These are phyloP conservation scores for Noctua pronuba DNA, from an alignment of 2,888 invertebrate genomes.

Conservation along the genomic window DNA sequence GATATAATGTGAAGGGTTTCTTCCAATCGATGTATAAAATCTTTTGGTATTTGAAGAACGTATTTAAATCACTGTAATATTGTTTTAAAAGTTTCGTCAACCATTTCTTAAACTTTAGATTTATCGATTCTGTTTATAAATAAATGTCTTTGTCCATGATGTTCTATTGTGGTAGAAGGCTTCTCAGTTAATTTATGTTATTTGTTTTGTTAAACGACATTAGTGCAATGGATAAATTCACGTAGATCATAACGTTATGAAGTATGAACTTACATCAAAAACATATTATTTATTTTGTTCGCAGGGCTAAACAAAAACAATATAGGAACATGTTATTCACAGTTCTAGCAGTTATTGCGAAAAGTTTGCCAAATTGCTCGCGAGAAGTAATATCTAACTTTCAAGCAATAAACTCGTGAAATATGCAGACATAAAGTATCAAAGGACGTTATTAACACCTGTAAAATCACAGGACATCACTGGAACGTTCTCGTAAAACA, in stretches of 20 bases:
- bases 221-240: not conserved
- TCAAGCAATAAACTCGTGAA: not conserved
- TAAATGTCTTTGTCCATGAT: not conserved
- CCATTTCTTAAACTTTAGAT: not conserved
- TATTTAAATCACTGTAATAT: not conserved
- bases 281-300: not conserved
- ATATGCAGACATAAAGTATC: conserved; percentile 10
- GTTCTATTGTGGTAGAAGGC: not conserved
- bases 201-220: not conserved
- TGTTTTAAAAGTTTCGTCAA: not conserved
- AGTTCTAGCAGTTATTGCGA: not conserved
- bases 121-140: not conserved
- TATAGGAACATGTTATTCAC: not conserved
- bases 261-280: not conserved
- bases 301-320: not conserved
- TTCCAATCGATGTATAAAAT: not conserved
- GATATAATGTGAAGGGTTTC: not conserved
- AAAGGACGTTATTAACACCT: conserved; percentile 16
- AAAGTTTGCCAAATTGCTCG: conserved; percentile 1
- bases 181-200: not conserved
- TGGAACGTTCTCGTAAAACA: conserved; percentile 27
- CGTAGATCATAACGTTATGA: not conserved
- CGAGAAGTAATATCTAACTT: conserved; percentile 12
- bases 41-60: not conserved
- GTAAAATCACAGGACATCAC: conserved; percentile 26